These are phyloP conservation scores for Nemoura dubitans DNA, from an alignment of 2,888 invertebrate species.

Conservation along the genomic window DNA sequence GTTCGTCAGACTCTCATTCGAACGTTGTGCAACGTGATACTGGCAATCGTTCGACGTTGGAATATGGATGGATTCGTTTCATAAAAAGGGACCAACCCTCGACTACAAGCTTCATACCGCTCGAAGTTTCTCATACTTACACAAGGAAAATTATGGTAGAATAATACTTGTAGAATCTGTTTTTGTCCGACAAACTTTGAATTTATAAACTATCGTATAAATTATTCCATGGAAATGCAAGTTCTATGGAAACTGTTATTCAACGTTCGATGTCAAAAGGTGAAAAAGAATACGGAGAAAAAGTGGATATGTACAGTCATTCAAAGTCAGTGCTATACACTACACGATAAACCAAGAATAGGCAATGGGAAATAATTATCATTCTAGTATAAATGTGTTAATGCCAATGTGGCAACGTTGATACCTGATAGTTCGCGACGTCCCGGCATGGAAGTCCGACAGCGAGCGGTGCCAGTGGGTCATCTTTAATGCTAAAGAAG, in stretches of 20 bases:
- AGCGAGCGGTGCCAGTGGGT: not conserved
- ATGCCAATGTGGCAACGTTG: too few relatives aligned
- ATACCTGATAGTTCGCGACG: too few relatives aligned
- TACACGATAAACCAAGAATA: not conserved
- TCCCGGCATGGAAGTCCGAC: too few relatives aligned
- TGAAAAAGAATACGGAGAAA: not conserved
- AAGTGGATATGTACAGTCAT: not conserved
- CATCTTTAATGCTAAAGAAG: conserved; percentile 25
- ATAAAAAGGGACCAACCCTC: not conserved
- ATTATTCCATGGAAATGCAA: not conserved
- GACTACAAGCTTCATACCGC: not conserved
- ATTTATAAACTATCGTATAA: not conserved
- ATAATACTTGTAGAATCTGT: not conserved
- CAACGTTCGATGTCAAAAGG: not conserved
- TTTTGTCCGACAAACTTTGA: not conserved
- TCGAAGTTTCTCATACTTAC: not conserved
- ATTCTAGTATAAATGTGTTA: not conserved
- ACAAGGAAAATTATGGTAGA: not conserved
- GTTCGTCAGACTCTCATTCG: not conserved
- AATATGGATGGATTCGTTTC: not conserved
- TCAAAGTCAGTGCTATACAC: not conserved
- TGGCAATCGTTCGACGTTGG: not conserved
- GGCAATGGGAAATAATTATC: not conserved
- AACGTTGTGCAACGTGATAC: not conserved
- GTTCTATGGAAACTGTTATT: not conserved